Evolutionary conservation across 2,888 invertebrate genomes (phyloP).

Genomic region (Aporophyla nigra): DNA sequence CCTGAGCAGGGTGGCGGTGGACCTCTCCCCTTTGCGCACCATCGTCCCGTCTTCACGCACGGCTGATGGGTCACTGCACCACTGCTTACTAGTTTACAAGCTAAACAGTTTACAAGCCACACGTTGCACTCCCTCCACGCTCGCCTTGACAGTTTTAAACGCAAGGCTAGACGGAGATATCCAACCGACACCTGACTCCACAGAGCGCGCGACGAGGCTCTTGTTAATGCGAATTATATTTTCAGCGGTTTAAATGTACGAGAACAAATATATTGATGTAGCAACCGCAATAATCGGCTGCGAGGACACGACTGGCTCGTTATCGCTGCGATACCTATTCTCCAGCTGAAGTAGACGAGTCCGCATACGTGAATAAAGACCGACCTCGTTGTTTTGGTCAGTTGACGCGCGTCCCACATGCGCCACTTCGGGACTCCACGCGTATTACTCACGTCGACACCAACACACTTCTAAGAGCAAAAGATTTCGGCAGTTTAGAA

Average conservation of each 20-base stretch:
- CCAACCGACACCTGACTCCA: constrained; percentile 66
- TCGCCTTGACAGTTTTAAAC: constrained; percentile 80
- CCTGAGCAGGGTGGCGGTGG: constrained; percentile 85
- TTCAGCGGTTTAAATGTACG: constrained; percentile 70
- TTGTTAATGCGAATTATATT: constrained; percentile 71
- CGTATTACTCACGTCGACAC: constrained; percentile 74
- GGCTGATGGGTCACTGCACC: constrained; percentile 88
- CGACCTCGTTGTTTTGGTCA: constrained; percentile 85
- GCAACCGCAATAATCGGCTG: constrained; percentile 89
- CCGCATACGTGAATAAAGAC: constrained; percentile 82
- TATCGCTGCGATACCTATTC: constrained; percentile 88
- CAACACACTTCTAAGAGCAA: constrained; percentile 58
- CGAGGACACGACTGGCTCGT: constrained; percentile 88
- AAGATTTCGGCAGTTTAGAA: constrained; percentile 53
- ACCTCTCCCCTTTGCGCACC: constrained; percentile 88
- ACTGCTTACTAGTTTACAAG: constrained; percentile 75
- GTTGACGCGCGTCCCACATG: constrained; percentile 85
- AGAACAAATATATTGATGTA: constrained; percentile 78
- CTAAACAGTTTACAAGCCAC: constrained; percentile 73
- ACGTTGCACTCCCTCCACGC: constrained; percentile 67
- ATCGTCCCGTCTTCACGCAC: constrained; percentile 89
- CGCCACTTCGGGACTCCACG: constrained; percentile 72
- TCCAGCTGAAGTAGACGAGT: constrained; percentile 83
- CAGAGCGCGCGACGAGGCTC: constrained; percentile 68
- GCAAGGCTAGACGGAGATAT: constrained; percentile 72